Base-by-base conservation (phyloP, 1,140 invertebrate genomes). In the Zaprionus camerounensis region DNA sequence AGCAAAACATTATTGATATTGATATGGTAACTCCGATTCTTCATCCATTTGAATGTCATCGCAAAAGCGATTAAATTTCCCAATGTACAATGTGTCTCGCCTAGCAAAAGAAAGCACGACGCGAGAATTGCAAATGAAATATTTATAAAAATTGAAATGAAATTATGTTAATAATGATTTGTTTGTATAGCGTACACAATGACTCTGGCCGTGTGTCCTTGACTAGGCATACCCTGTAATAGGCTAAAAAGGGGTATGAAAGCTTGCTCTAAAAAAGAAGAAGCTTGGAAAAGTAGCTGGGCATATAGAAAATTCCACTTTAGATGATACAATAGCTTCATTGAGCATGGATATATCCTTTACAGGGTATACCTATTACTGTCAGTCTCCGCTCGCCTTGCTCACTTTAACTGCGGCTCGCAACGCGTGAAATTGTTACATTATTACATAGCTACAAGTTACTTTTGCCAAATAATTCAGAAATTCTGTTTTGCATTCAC, bases 101-200 rank as follows among this genome's bases (percentile, higher is more conserved):
- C 28, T 31, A 31, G 28, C 4, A n/a, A 20, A 9, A 22, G 11
- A 22, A 17, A 5, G 28, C 22, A 5, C 28, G 11, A 53, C n/a
- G 41, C 41, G 17, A 61, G 41, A 69, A 69, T 58, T 66, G 12
- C 6, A 46, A 71, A 71, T 75, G 58, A 65, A 71, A 65, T 71
- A 44, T 57, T 76, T 62, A 61, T 57, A 56, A 58, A 74, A 71
- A 71, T 56, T 49, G 64, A 77, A 84, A 62, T 58, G 36, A 68
- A 84, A 74, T 80, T 51, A 81, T 78, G 78, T 41, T 80, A 63
- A 80, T 71, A 67, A 80, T 51, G 44, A 59, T 53, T 71, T 55
- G 57, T 76, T 61, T 59, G 46, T 24, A 22, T 57, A 36, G 28
- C 58, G 15, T 59, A 44, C 28, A 46, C 24, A 44, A 57, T 13